Evolutionary conservation across 2,797 vertebrate genomes (phyloP).

Genomic region (Gephyroberyx darwinii): DNA sequence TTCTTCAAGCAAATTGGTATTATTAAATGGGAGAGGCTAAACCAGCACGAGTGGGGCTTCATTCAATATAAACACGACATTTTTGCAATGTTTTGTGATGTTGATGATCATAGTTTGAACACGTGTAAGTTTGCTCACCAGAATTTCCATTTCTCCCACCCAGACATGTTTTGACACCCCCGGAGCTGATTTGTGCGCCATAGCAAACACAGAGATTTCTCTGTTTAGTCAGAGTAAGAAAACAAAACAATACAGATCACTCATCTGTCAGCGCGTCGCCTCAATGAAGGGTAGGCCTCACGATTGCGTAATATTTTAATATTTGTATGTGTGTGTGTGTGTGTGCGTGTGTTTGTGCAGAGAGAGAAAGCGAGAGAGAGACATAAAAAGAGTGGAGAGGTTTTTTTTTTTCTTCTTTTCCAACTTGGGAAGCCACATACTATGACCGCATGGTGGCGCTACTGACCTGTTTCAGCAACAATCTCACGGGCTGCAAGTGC

Average conservation of each 20-base stretch:
- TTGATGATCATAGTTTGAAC: not conserved
- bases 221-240: conserved; percentile 57
- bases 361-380: not conserved
- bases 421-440: not conserved
- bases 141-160: conserved; percentile 4
- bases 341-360: not conserved
- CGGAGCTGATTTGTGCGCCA: conserved; percentile 27
- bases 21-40: no score
- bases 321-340: conserved; percentile 11
- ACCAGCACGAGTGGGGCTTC: no score
- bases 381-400: not conserved
- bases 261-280: conserved; percentile 60
- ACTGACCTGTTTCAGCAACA: conserved; percentile 36
- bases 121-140: not conserved
- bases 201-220: conserved; percentile 35
- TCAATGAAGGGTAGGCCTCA: conserved; percentile 22
- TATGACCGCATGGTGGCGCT: conserved; percentile 74
- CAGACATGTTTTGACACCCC: conserved; percentile 40
- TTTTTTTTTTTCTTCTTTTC: not conserved
- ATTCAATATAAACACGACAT: no score
- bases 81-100: not conserved
- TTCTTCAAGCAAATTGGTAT: no score
- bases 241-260: conserved; percentile 58
- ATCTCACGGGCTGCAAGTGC: not conserved
- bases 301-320: conserved; percentile 44